Evolutionary conservation across 2,888 invertebrate species (phyloP).

Genomic region (Melangyna quadrimaculata): DNA sequence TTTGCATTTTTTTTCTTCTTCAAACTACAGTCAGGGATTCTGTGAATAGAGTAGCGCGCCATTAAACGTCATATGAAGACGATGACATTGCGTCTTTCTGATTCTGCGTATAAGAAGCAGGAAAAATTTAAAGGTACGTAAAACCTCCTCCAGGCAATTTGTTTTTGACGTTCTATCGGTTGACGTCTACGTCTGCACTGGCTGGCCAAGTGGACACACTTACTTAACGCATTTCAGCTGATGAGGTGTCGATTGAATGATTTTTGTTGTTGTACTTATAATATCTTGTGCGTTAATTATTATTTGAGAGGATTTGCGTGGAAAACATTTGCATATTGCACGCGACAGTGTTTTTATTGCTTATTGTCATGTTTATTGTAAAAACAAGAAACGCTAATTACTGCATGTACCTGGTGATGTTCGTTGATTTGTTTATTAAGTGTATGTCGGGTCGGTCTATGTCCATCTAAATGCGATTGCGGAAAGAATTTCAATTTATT

Average conservation of each 20-base stretch:
- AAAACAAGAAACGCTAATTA: conserved; percentile 47
- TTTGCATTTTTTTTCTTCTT: conserved; percentile 56
- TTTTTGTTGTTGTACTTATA: conserved; percentile 12
- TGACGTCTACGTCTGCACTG: neutral
- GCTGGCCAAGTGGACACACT: conserved; percentile 42
- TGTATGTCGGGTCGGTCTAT: conserved; percentile 24
- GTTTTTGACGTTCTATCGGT: neutral
- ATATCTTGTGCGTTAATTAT: conserved; percentile 48
- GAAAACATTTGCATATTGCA: conserved; percentile 61
- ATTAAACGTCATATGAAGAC: conserved; percentile 1
- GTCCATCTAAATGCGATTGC: conserved; percentile 22
- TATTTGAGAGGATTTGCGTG: conserved; percentile 12
- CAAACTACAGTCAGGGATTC: neutral
- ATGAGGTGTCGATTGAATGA: conserved; percentile 56
- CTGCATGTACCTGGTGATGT: conserved; percentile 35
- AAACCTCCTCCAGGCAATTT: neutral
- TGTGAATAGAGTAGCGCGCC: conserved; percentile 21
- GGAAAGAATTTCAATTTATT: conserved; percentile 24
- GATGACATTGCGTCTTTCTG: conserved; percentile 8
- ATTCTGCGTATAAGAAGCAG: conserved; percentile 11
- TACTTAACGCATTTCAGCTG: conserved; percentile 23
- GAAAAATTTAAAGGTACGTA: neutral
- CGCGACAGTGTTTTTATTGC: conserved; percentile 37
- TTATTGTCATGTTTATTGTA: conserved; percentile 40
- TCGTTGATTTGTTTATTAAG: conserved; percentile 62